phyloP scores from a whole-genome alignment of 1,140 invertebrate species.

The Batillaria attramentaria region DNA sequence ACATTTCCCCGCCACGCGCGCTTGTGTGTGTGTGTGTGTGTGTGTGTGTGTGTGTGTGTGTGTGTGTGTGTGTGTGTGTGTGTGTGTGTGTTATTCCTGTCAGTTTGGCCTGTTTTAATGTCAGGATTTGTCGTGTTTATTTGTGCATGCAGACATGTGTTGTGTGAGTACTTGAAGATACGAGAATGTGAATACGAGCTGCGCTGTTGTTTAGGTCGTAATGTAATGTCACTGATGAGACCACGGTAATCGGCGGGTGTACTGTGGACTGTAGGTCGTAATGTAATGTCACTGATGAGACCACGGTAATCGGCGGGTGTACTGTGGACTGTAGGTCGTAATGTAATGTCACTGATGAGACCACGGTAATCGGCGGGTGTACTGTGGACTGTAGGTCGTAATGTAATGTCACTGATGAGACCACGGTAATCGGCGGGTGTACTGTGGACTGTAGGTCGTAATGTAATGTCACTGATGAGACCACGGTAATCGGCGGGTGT shows the following conservation, averaged over 20 bases:
- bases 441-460: background rate
- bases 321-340: background rate
- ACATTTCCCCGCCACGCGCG: background rate
- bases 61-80: background rate
- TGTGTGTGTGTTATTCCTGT: too few species aligned
- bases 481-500: too few species aligned
- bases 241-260: too few species aligned
- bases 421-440: too few species aligned
- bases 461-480: background rate
- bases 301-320: too few species aligned
- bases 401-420: background rate
- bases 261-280: background rate
- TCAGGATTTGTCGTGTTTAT: too few species aligned
- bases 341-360: background rate
- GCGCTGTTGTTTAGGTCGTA: too few species aligned
- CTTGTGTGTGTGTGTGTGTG: background rate
- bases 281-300: background rate
- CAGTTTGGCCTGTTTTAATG: too few species aligned
- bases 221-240: background rate
- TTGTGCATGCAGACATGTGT: too few species aligned
- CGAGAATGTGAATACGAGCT: too few species aligned
- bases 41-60: slow-evolving; percentile 5
- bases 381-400: background rate
- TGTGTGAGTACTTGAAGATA: too few species aligned
- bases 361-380: too few species aligned